Evolutionary conservation across 2,797 vertebrate genomes (phyloP).

Genomic region (Takifugu ocellatus): DNA sequence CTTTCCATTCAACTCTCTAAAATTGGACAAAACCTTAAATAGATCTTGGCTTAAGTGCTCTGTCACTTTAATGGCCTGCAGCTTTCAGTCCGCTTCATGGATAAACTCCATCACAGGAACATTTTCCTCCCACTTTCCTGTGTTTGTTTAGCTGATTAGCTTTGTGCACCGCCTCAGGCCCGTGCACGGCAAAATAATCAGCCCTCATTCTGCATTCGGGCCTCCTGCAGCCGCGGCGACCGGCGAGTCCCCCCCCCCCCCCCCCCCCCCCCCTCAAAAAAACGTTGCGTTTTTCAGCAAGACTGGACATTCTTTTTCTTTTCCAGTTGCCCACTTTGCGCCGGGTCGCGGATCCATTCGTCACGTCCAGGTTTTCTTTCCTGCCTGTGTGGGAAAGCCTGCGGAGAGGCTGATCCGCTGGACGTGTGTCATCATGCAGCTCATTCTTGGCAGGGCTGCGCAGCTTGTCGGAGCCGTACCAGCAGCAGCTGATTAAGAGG

Average conservation of each 20-base stretch:
- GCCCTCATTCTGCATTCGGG: not conserved
- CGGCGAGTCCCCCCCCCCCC: not conserved
- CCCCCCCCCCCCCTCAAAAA: no score
- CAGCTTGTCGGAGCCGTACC: conserved; percentile 1
- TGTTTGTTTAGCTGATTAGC: conserved; percentile 23
- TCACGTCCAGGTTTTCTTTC: conserved; percentile 13
- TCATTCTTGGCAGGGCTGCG: conserved; percentile 24
- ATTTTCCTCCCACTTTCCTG: not conserved
- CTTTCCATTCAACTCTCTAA: no score
- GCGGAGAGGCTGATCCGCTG: conserved; percentile 1
- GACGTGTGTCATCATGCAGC: conserved; percentile 36
- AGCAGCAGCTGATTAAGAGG: not conserved
- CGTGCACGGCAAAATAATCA: conserved; percentile 2
- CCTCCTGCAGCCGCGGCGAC: not conserved
- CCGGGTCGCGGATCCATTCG: not conserved
- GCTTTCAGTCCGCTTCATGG: not conserved
- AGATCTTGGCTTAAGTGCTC: not conserved
- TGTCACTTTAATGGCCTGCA: not conserved
- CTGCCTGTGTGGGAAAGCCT: conserved; percentile 10
- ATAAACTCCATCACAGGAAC: conserved; percentile 1
- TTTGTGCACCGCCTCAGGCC: not conserved
- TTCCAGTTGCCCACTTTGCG: not conserved
- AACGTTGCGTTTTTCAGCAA: not conserved
- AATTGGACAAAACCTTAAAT: not conserved
- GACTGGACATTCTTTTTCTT: not conserved